Percentiles rank a stretch among this genome's conserved stretches.
Conservation (phyloP, 2,888 invertebrate species). For the Meteorus cinctellus region DNA sequence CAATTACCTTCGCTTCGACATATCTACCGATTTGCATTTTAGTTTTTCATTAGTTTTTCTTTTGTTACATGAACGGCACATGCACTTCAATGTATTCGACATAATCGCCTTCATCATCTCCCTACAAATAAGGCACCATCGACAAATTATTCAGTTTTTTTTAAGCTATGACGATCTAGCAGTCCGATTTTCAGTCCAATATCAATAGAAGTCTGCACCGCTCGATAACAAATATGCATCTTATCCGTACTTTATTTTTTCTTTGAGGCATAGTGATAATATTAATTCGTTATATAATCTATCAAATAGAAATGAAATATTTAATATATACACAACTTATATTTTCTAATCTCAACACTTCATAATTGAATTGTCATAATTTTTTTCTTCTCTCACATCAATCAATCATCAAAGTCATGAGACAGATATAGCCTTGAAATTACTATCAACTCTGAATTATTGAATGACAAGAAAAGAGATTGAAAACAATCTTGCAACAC, state of each 20-base stretch:
- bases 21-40: slow-evolving; percentile 53
- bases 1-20: slow-evolving; percentile 63
- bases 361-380: background rate
- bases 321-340: background rate
- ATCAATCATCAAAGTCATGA: background rate
- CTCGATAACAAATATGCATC: slow-evolving; percentile 58
- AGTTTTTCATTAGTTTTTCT: background rate
- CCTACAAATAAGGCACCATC: slow-evolving; percentile 73
- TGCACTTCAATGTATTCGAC: slow-evolving; percentile 63
- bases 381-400: background rate
- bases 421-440: background rate
- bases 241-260: slow-evolving; percentile 46
- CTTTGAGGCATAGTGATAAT: slow-evolving; percentile 60
- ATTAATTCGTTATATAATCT: slow-evolving; percentile 42
- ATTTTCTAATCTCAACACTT: background rate
- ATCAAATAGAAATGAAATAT: slow-evolving; percentile 23
- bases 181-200: slow-evolving; percentile 60
- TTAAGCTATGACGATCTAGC: slow-evolving; percentile 64
- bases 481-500: background rate
- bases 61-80: slow-evolving; percentile 56
- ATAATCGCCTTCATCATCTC: slow-evolving; percentile 57
- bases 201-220: slow-evolving; percentile 59
- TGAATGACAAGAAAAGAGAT: background rate
- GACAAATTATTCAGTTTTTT: slow-evolving; percentile 70
- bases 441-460: background rate